Evolutionary conservation across 1,140 invertebrate species (phyloP).

Genomic region (Lepidurus apus): DNA sequence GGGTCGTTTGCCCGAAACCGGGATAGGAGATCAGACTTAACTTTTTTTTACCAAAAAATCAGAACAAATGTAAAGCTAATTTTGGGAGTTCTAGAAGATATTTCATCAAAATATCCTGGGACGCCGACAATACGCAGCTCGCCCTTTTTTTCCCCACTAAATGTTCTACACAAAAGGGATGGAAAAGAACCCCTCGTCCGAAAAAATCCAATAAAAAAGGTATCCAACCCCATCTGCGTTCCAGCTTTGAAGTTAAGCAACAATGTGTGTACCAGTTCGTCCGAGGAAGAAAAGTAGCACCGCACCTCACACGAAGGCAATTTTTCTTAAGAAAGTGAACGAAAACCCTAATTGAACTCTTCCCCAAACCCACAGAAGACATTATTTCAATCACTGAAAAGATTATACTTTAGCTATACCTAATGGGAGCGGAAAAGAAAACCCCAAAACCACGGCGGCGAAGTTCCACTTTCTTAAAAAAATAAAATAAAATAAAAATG

Average conservation of each 20-base stretch:
- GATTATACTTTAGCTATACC: too few species aligned
- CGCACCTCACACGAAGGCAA: neutral
- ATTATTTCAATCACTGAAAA: too few species aligned
- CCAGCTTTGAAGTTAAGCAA: neutral
- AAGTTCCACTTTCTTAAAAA: too few species aligned
- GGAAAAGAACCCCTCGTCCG: neutral
- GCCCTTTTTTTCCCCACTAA: neutral
- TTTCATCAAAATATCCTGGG: neutral
- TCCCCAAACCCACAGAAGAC: too few species aligned
- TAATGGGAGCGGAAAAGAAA: too few species aligned
- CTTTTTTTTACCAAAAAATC: neutral
- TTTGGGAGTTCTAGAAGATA: slow-evolving; percentile 34
- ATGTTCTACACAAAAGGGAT: neutral
- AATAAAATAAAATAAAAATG: neutral
- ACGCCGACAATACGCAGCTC: neutral
- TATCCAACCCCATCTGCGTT: slow-evolving; percentile 11
- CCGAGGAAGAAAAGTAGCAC: neutral
- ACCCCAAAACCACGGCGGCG: too few species aligned
- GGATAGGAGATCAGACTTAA: neutral
- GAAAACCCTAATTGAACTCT: too few species aligned
- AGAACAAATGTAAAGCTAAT: slow-evolving; percentile 27
- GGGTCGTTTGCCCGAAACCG: neutral
- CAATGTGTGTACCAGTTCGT: neutral
- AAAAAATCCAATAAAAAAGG: slow-evolving; percentile 11
- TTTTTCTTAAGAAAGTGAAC: neutral